A percentile compares a stretch with the other conserved stretches of the same genome.
These are phyloP conservation scores for Globodera rostochiensis DNA, from an alignment of 1,140 invertebrate species.

Conservation along the genomic window DNA sequence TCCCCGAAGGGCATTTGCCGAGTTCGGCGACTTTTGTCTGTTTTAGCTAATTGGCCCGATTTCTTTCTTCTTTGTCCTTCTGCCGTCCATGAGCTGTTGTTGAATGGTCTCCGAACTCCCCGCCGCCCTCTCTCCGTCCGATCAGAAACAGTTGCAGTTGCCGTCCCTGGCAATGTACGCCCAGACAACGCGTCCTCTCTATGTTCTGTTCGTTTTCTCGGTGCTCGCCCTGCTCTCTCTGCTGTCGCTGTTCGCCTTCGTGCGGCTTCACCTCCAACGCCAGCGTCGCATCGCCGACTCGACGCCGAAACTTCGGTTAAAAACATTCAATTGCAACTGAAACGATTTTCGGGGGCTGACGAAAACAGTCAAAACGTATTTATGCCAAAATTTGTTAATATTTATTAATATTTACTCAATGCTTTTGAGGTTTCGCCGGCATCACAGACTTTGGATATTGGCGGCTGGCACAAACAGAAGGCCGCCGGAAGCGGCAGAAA, in stretches of 20 bases:
- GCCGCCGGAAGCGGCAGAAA: background rate
- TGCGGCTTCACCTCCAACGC: background rate
- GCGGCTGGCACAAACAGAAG: background rate
- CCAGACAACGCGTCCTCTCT: background rate
- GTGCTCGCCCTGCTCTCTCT: background rate
- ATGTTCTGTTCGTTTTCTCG: background rate
- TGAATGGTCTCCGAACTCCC: background rate
- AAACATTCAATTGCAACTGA: no score
- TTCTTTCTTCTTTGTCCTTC: background rate
- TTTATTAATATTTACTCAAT: no score
- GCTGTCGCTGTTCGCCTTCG: background rate
- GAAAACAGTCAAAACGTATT: no score
- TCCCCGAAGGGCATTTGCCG: background rate
- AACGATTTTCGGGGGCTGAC: no score
- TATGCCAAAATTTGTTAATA: no score
- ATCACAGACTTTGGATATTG: background rate
- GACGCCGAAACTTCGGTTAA: background rate
- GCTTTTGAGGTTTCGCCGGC: background rate
- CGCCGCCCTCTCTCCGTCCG: background rate
- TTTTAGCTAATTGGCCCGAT: background rate
- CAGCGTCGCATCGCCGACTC: background rate
- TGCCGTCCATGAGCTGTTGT: background rate
- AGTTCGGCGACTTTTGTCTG: background rate
- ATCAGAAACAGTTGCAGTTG: background rate
- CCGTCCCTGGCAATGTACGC: background rate